Evolutionary conservation across 2,113 vertebrate genomes (phyloP), one percentile per base, ranked within the genome.

Genomic region (Baryphthengus martii): DNA sequence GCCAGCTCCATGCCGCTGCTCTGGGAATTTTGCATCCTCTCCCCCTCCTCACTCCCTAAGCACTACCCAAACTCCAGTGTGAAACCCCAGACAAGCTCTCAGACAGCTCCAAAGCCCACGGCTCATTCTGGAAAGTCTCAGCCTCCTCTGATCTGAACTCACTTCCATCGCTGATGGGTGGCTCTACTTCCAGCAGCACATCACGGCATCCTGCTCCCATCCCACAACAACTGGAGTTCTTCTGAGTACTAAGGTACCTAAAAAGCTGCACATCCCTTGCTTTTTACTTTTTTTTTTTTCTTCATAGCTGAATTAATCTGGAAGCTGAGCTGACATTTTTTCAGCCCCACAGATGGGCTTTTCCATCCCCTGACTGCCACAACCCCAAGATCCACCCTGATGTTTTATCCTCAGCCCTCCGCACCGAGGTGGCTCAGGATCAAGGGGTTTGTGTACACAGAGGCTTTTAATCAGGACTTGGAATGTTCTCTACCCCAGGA

Each of bases 391-490:
- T 45, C 85, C 76, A 92, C 79, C 59, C 68, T n/a, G 82, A 93
- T 63, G 68, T 86, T 56, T 88, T 56, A 71, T 17, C 62, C 85
- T 59, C n/a, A 10, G 56, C 37, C 73, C 66, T 85, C 23, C 40
- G 24, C 72, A 19, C 79, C 4, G 0, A 71, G 68, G 80, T 81
- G 94, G 79, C 86, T 90, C 45, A 20, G 80, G 76, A 96, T 55
- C 72, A 80, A 81, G 91, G 90, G 42, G 2, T 89, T 75, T 78
- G 58, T 61, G 4, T 40, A 81, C 61, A 85, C 92, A 95, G 90
- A 96, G 96, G 73, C 13, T 96, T 96, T 94, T 73, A 90, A 97
- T 94, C 95, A 93, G 40, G 52, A 6, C 93, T 85, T 78, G 93
- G 92, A 97, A 92, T 33, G 7, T 28, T 93, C 85, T 79, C 80